Base-by-base conservation (phyloP, 1,140 invertebrate genomes). In the Oryctes rhinoceros region DNA sequence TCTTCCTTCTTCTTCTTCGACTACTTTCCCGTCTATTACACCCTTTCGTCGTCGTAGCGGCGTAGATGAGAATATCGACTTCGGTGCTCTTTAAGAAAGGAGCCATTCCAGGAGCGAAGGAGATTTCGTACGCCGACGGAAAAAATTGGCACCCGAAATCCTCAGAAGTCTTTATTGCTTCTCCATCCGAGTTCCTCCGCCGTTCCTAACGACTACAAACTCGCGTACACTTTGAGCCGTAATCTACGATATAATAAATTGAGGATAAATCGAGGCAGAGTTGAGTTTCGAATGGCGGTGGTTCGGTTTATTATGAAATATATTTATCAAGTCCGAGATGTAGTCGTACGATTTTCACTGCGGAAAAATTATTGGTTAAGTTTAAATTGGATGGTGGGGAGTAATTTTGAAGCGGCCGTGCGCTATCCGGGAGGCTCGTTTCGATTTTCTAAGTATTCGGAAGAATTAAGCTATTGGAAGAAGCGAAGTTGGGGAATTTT, bases 91-190 rank as follows among this genome's bases (percentile, higher is more conserved):
- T 7, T 7, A 39, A 4, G 7, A 39, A 7, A 39, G 13, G 13
- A 11, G 13, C 4, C 49, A 4, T 6, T 53, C 13, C 49, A 18
- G 62, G 3, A 18, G 24, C 3, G 62, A 35, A 18, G 20, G 11
- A 59, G 53, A 20, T n/a, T 67, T 20, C 62, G 30, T 6, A 35
- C 62, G 62, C 9, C 62, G 62, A 67, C 62, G 62, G 62, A 67
- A 67, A 67, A 67, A 67, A 67, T 67, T 35, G 62, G 62, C 62
- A 67, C 62, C 62, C 62, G 62, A 67, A 35, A 67, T 67, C 62
- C 62, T 67, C 62, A 67, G 24, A 67, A 67, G 62, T 67, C 18
- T 67, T 67, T 67, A 67, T 67, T 20, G 62, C 62, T 35, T 18
- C 62, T 18, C 18, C 62, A 5, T 11, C 3, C 7, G 3, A 2